A percentile compares a stretch with the other conserved stretches of the same genome.
These are phyloP conservation scores for Coelopa pilipes DNA, from an alignment of 2,888 invertebrate species.

Conservation along the genomic window DNA sequence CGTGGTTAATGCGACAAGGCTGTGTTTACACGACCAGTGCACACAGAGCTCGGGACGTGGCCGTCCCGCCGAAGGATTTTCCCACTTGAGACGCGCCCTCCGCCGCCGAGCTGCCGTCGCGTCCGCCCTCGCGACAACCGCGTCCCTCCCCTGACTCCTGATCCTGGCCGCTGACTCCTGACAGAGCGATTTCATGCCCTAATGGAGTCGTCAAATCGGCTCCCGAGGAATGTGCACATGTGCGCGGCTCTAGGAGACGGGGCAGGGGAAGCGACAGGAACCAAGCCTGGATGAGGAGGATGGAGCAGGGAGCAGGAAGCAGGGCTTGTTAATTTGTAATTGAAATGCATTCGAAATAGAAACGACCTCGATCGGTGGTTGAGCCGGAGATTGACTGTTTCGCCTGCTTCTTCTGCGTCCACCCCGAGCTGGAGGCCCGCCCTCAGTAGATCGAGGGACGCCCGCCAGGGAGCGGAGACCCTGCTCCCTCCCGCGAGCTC, in stretches of 20 bases:
- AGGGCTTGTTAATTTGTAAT: background rate
- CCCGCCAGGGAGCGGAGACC: background rate
- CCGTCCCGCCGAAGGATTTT: too few species aligned
- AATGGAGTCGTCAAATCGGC: constrained; percentile 61
- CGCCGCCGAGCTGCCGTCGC: too few species aligned
- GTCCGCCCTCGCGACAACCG: constrained; percentile 38
- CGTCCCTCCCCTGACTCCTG: constrained; percentile 19
- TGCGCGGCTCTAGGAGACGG: too few species aligned
- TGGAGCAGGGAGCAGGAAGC: too few species aligned
- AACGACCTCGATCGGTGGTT: background rate
- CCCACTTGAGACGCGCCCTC: too few species aligned
- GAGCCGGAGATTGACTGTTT: background rate
- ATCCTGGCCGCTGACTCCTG: background rate
- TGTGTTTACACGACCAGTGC: constrained; percentile 25
- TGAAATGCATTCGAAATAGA: constrained; percentile 5
- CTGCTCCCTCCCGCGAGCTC: background rate
- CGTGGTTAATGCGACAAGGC: constrained; percentile 20
- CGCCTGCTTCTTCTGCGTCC: background rate
- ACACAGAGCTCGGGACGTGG: background rate
- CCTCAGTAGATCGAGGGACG: background rate
- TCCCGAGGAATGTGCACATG: constrained; percentile 39
- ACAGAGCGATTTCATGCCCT: constrained; percentile 57
- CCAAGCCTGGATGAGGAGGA: too few species aligned
- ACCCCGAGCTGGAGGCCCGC: background rate
- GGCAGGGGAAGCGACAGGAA: too few species aligned